phyloP scores from a whole-genome alignment of 1,140 invertebrate genomes.

The Matsumurasca onukii region DNA sequence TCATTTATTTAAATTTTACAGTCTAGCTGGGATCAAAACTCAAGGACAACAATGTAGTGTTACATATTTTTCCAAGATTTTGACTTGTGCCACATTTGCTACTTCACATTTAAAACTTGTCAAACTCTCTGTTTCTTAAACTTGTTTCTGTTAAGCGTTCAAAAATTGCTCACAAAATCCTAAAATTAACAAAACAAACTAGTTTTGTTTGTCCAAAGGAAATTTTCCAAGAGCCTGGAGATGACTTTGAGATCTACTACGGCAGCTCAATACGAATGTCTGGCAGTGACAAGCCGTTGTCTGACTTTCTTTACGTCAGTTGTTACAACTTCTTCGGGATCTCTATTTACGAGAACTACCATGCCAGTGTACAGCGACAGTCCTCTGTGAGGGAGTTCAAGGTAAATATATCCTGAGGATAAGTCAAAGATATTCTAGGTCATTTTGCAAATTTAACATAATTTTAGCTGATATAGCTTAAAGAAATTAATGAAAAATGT shows the following conservation, averaged over 20 bases:
- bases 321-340: conserved; percentile 35
- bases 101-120: too few species aligned
- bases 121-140: too few species aligned
- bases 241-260: conserved; percentile 36
- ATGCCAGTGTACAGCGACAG: conserved; percentile 33
- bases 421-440: neutral
- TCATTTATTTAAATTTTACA: too few species aligned
- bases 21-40: too few species aligned
- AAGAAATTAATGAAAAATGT: neutral
- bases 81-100: too few species aligned
- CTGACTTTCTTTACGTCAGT: conserved; percentile 37
- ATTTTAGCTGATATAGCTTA: neutral
- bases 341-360: conserved; percentile 35
- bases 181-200: too few species aligned
- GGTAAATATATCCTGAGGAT: conserved; percentile 27
- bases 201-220: too few species aligned
- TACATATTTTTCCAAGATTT: too few species aligned
- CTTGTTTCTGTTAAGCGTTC: too few species aligned
- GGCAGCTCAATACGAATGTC: conserved; percentile 24
- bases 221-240: conserved; percentile 32
- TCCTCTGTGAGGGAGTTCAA: conserved; percentile 36
- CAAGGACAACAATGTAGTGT: too few species aligned
- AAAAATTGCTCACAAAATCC: too few species aligned
- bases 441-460: neutral
- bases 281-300: conserved; percentile 19